Percentiles rank a stretch among this genome's conserved stretches.
These are phyloP conservation scores for Stenopsyche tienmushanensis DNA, from an alignment of 1,140 invertebrate genomes.

Conservation along the genomic window DNA sequence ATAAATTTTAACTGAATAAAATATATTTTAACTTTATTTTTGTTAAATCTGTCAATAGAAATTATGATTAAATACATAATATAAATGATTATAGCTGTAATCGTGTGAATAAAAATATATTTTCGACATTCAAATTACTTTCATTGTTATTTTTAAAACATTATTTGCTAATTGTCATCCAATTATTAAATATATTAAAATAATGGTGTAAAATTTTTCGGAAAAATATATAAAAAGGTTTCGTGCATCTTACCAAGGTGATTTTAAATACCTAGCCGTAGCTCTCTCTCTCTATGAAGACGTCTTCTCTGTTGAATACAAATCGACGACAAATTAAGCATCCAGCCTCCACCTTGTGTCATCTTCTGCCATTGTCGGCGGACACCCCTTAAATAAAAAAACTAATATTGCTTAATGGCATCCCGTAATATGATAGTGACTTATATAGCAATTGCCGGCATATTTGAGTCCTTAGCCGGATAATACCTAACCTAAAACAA, in stretches of 20 bases:
- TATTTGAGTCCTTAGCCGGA: neutral
- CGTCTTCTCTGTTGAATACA: conserved; percentile 37
- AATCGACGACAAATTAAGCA: conserved; percentile 38
- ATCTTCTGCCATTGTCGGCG: neutral
- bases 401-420: conserved; percentile 20
- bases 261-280: conserved; percentile 31
- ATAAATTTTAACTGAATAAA: neutral
- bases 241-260: conserved; percentile 14
- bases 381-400: conserved; percentile 18
- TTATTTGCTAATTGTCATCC: too few species aligned
- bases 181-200: too few species aligned
- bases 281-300: conserved; percentile 25
- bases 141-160: too few species aligned
- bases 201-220: too few species aligned
- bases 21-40: neutral
- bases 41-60: too few species aligned
- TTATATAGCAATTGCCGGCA: neutral
- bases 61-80: too few species aligned
- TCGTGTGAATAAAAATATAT: too few species aligned
- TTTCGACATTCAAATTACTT: too few species aligned
- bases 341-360: conserved; percentile 18
- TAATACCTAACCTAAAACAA: too few species aligned
- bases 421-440: neutral
- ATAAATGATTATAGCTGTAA: too few species aligned
- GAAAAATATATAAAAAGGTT: too few species aligned